Evolutionary conservation across 2,113 vertebrate species (phyloP), one percentile per base, ranked within the genome.

Genomic region (Crotophaga sulcirostris): DNA sequence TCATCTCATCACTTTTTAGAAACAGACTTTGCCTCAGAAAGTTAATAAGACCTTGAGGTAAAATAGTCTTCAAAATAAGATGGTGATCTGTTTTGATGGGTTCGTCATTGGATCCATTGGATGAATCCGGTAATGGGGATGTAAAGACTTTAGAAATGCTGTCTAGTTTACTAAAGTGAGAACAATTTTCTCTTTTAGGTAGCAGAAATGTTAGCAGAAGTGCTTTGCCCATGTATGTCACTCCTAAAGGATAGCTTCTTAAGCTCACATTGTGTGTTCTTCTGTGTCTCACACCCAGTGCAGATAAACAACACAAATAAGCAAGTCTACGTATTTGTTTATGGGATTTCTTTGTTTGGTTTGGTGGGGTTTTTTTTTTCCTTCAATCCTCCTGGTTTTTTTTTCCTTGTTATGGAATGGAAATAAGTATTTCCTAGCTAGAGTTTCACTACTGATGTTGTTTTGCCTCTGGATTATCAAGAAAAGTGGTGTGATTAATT

Each of bases 391-490:
- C 8, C 42, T 25, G 24, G 26, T 9, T 29, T 51, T 76, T 16
- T 49, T 84, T 93, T 93, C 6, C 6, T 63, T 80, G 16, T 47
- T 74, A 34, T 87, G 28, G 21, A 72, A 64, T 67, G 11, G 25
- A 42, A 84, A 2, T 84, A 82, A 75, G 42, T 72, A 66, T 90
- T 75, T 64, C 28, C 28, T 73, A 69, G 51, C 33, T 88, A 7
- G 76, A 66, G 59, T 94, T 96, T 95, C 47, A 25, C 24, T 68
- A 19, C 36, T 64, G 31, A 40, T 91, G 29, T 93, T 8, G 9
- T 7, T 89, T 95, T 91, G 55, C 77, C 26, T 62, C 55, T 69
- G 84, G 36, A 87, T 92, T 94, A 49, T 52, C 63, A 68, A 55
- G 84, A 80, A 91, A 94, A 62, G 68, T 24, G 19, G 28, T 55